These are phyloP conservation scores for Megalops cyprinoides DNA, from an alignment of 2,797 vertebrate species.

Conservation along the genomic window DNA sequence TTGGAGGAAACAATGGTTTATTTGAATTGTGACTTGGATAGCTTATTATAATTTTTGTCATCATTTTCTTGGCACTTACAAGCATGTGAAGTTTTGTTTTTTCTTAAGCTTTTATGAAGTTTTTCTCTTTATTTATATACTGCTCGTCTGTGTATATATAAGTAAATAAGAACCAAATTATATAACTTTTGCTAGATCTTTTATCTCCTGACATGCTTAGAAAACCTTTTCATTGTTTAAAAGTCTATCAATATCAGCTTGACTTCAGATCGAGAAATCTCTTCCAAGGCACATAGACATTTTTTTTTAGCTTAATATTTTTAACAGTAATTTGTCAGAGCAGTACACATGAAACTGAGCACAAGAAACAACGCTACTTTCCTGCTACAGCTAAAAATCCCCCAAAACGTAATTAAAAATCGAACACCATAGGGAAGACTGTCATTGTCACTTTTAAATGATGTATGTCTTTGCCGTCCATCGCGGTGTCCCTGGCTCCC, in stretches of 20 bases:
- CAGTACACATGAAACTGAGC: not conserved
- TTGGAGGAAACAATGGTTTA: slow-evolving; percentile 56
- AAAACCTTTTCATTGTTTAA: not conserved
- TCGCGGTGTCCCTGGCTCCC: too few relatives aligned
- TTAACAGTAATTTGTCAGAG: not conserved
- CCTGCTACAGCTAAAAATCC: too few relatives aligned
- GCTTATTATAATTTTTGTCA: slow-evolving; percentile 53
- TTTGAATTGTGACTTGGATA: slow-evolving; percentile 49
- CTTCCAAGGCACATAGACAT: not conserved
- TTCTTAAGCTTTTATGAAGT: slow-evolving; percentile 26
- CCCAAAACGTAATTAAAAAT: too few relatives aligned
- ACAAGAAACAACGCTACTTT: not conserved
- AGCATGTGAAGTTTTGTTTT: slow-evolving; percentile 43
- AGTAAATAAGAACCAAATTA: not conserved
- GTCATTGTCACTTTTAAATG: too few relatives aligned
- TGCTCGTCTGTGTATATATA: not conserved
- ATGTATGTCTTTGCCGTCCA: too few relatives aligned
- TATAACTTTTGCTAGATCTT: not conserved
- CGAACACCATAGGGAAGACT: too few relatives aligned
- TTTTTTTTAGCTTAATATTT: not conserved
- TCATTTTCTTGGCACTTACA: slow-evolving; percentile 44
- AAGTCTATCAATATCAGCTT: not conserved
- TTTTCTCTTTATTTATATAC: not conserved
- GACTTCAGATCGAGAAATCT: not conserved
- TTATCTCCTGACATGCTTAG: not conserved